Evolutionary conservation across 2,888 invertebrate species (phyloP).

Genomic region (Caenorhabditis auriculariae): DNA sequence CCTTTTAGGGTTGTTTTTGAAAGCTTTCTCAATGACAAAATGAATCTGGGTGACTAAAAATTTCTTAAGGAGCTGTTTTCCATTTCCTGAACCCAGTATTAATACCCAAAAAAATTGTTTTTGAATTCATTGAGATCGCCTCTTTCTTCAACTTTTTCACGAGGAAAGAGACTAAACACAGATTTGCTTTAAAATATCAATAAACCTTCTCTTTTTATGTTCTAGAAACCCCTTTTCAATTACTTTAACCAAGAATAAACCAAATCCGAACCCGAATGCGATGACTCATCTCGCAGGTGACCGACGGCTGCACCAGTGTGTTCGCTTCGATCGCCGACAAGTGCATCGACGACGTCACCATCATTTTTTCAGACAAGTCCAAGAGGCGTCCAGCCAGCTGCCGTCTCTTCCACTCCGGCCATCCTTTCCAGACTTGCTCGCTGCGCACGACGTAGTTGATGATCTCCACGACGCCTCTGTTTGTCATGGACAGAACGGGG

Average conservation of each 20-base stretch:
- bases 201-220: too few relatives aligned
- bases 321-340: slow-evolving; percentile 11
- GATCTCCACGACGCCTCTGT: slow-evolving; percentile 22
- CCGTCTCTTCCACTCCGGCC: slow-evolving; percentile 10
- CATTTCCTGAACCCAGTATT: too few relatives aligned
- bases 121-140: too few relatives aligned
- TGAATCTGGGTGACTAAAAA: slow-evolving; percentile 2
- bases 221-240: too few relatives aligned
- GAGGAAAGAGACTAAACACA: too few relatives aligned
- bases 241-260: too few relatives aligned
- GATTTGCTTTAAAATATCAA: too few relatives aligned
- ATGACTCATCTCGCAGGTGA: slow-evolving; percentile 16
- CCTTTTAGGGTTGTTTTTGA: background rate
- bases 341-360: slow-evolving; percentile 12
- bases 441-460: slow-evolving; percentile 24
- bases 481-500: slow-evolving; percentile 4
- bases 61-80: too few relatives aligned
- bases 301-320: slow-evolving; percentile 14
- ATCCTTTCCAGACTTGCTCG: slow-evolving; percentile 26
- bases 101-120: too few relatives aligned
- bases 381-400: slow-evolving; percentile 17
- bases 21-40: slow-evolving; percentile 1
- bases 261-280: slow-evolving; percentile 7
- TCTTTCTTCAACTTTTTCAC: too few relatives aligned
- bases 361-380: slow-evolving; percentile 6